Evolutionary conservation across 1,140 invertebrate species (phyloP), one percentile per base, ranked within the genome.

Genomic region (Microplitis demolitor): DNA sequence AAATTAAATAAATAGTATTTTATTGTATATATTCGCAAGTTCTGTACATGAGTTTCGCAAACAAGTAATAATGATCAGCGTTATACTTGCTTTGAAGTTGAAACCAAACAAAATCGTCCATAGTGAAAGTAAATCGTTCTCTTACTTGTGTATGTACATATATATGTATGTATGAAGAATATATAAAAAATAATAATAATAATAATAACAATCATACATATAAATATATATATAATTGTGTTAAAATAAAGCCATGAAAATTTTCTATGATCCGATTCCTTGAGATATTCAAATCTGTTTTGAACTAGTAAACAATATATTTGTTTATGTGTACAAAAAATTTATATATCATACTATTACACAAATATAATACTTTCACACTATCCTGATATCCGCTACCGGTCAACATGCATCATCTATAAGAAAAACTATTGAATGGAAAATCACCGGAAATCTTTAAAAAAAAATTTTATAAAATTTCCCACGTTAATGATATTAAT

Each of bases 81-180:
- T 54, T 45, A 64, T 14, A 45, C 45, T 64, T 24, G 37, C 37
- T 45, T 64, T 45, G 9, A 64, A 13, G 9, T 11, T 66, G 64
- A 53, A 66, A 31, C 50, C 39, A 66, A 66, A 66, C 64, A 13
- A 14, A 66, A 66, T 66, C 16, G 50, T 51, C 50, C 16, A 66
- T 34, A 66, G 64, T 66, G 64, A 66, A 66, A 66, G 64, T 66
- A 53, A 53, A 31, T 51, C 50, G 37, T 53, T 37, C 31, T 54
- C 16, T 54, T 54, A 53, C 50, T 13, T 35, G 24, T 14, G 62
- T 45, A 6, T 45, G 8, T 45, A 54, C n/a, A 16, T 54, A 54
- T 16, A 11, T 16, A 13, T 54, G n/a, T 14, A 54, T 54, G 2
- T 54, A 54, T 54, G 4, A 54, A 54, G 4, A 14, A 13, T 54